Evolutionary conservation across 2,888 invertebrate genomes (phyloP).

Genomic region (Pterobdella sp.): DNA sequence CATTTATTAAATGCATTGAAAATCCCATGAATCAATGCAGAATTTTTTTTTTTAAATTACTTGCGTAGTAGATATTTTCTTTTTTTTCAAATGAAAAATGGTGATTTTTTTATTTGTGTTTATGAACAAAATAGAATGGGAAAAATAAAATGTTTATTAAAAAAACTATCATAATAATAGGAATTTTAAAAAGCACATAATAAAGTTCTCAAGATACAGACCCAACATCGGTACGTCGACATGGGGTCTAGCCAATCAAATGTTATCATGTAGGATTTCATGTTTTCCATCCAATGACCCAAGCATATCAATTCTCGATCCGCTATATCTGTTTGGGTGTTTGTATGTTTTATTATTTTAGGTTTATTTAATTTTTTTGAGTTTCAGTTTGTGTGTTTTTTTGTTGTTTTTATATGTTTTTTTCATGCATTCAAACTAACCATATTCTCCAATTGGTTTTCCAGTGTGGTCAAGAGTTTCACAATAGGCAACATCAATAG

Average conservation of each 20-base stretch:
- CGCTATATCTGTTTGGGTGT: conserved; percentile 62
- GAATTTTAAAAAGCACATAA: too few relatives aligned
- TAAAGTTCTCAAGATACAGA: too few relatives aligned
- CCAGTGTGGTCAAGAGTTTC: conserved; percentile 88
- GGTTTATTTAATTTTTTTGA: neutral
- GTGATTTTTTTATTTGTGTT: too few relatives aligned
- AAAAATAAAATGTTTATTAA: too few relatives aligned
- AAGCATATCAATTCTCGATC: conserved; percentile 94
- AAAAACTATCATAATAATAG: too few relatives aligned
- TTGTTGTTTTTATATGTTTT: neutral
- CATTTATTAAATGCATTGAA: too few relatives aligned
- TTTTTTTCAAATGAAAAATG: too few relatives aligned
- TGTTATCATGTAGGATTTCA: conserved; percentile 87
- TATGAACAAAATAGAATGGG: too few relatives aligned
- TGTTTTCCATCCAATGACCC: conserved; percentile 93
- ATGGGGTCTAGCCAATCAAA: conserved; percentile 90
- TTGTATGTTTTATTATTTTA: neutral
- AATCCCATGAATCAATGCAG: too few relatives aligned
- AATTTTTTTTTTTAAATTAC: too few relatives aligned
- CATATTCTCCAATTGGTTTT: conserved; percentile 63
- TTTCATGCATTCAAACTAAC: conserved; percentile 59
- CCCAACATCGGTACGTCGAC: conserved; percentile 92
- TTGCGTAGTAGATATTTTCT: too few relatives aligned
- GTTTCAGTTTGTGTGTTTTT: neutral
- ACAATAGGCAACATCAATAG: conserved; percentile 89